Conservation (phyloP, 2,888 invertebrate species). For the Amaurobius ferox region DNA sequence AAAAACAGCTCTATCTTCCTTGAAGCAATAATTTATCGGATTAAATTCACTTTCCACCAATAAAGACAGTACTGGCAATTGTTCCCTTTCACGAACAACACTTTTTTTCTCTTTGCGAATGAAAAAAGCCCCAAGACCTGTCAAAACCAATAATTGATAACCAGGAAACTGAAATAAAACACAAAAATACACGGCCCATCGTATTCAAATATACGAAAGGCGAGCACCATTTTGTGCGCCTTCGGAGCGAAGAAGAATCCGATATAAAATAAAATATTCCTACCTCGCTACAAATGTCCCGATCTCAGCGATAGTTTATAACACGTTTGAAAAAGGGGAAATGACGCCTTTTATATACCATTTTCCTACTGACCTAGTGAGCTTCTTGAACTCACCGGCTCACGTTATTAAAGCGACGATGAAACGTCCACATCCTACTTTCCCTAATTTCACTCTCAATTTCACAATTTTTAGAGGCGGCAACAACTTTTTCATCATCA, state of each 20-base stretch:
- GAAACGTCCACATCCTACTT: not conserved
- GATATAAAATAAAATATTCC: slow-evolving; percentile 17
- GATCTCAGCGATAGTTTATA: slow-evolving; percentile 28
- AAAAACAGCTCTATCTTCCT: too few relatives aligned
- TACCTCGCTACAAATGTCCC: slow-evolving; percentile 32
- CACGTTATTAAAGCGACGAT: not conserved
- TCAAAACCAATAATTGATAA: too few relatives aligned
- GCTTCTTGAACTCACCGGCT: slow-evolving; percentile 1
- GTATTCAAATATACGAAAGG: not conserved
- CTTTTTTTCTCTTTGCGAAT: too few relatives aligned
- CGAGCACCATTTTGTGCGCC: not conserved
- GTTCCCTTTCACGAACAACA: too few relatives aligned
- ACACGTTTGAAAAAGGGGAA: slow-evolving; percentile 49
- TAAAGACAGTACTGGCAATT: too few relatives aligned
- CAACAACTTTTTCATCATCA: not conserved
- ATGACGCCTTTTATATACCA: slow-evolving; percentile 49
- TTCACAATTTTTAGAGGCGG: not conserved
- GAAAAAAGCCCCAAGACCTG: too few relatives aligned
- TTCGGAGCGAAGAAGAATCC: not conserved
- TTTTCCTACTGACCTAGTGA: slow-evolving; percentile 59
- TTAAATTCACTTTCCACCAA: too few relatives aligned
- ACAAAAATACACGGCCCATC: too few relatives aligned
- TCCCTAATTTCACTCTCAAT: not conserved
- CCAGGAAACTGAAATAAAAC: too few relatives aligned
- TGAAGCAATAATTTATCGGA: too few relatives aligned